These are phyloP conservation scores for Watsonalla cultraria DNA, from an alignment of 2,888 invertebrate genomes.

Conservation along the genomic window DNA sequence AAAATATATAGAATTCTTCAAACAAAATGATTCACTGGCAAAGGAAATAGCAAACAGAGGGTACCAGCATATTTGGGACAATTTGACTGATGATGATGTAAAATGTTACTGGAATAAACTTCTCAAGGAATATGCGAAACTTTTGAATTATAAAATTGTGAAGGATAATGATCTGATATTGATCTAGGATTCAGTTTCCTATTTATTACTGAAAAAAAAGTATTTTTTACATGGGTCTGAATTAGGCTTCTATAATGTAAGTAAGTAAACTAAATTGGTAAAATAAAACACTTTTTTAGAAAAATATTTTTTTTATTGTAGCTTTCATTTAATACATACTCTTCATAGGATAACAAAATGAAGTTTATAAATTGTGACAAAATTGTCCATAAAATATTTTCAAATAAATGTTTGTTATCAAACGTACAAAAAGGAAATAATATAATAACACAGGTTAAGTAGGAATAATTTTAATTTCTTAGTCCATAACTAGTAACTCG, in stretches of 20 bases:
- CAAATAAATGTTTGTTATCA: no score
- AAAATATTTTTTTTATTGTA: no score
- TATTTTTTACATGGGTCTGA: no score
- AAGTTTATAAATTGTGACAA: no score
- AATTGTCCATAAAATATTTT: no score
- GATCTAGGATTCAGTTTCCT: constrained; percentile 33
- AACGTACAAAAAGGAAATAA: background rate
- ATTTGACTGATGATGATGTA: constrained; percentile 89
- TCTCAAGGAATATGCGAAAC: constrained; percentile 84
- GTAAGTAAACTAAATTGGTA: no score
- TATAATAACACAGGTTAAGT: background rate
- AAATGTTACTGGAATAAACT: constrained; percentile 92
- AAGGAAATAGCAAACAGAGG: constrained; percentile 90
- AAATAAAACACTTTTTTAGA: no score
- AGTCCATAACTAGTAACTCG: background rate
- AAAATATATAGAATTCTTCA: constrained; percentile 86
- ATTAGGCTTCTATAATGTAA: no score
- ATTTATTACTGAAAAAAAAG: background rate
- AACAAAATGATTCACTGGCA: constrained; percentile 85
- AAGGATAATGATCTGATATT: constrained; percentile 79
- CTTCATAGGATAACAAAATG: no score
- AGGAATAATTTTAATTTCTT: background rate
- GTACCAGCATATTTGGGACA: constrained; percentile 88
- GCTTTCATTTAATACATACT: no score
- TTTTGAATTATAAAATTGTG: constrained; percentile 83